These are phyloP conservation scores for Hippocampus kuda DNA, from an alignment of 2,797 vertebrate species.

Conservation along the genomic window DNA sequence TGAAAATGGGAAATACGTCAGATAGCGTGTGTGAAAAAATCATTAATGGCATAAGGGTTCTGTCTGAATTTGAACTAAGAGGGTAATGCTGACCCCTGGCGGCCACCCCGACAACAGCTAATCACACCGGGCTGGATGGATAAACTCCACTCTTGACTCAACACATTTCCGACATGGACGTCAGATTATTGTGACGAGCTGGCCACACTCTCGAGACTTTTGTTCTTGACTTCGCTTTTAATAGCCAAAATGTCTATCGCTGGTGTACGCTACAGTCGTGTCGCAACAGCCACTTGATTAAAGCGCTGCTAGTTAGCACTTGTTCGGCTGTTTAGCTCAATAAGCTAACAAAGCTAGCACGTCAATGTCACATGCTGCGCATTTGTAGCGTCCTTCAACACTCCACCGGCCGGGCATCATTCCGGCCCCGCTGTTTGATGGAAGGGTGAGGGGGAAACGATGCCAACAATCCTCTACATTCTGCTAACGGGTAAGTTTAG, in stretches of 20 bases:
- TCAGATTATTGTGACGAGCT: background rate
- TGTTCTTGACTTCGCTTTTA: background rate
- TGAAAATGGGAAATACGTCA: no score
- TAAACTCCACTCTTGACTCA: conserved; percentile 3
- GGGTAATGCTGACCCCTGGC: conserved; percentile 46
- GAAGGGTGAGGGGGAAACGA: conserved; percentile 47
- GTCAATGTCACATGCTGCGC: background rate
- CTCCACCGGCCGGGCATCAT: conserved; percentile 13
- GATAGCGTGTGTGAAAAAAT: no score
- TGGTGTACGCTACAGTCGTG: background rate
- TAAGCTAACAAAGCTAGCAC: background rate
- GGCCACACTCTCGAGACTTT: background rate
- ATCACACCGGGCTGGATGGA: background rate
- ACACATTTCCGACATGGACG: background rate
- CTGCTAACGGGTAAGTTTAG: conserved; percentile 45
- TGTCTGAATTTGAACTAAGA: no score
- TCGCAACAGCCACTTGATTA: background rate
- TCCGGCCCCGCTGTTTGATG: conserved; percentile 38
- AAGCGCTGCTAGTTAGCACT: conserved; percentile 26
- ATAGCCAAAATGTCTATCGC: background rate
- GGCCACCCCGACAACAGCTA: conserved; percentile 30
- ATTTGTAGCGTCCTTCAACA: conserved; percentile 11
- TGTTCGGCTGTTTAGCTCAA: conserved; percentile 2
- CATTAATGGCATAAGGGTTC: no score
- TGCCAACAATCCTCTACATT: conserved; percentile 49